A percentile compares a stretch with the other conserved stretches of the same genome.
Conservation (phyloP, 2,113 vertebrate genomes). For the Cettia cetti region DNA sequence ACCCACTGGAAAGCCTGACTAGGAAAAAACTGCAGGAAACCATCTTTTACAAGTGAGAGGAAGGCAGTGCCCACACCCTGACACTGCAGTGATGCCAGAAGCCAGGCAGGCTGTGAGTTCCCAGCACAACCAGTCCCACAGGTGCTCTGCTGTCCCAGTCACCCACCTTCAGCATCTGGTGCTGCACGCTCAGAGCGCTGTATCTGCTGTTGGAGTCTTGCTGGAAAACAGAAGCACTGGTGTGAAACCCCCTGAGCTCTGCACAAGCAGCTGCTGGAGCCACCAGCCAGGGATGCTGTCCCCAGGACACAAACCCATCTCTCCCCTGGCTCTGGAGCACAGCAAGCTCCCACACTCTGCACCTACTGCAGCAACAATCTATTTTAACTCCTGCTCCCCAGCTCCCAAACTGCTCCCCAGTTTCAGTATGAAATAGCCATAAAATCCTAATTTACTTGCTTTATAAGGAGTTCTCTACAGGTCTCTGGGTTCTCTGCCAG, state of each 20-base stretch:
- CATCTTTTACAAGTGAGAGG: background rate
- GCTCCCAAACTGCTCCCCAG: background rate
- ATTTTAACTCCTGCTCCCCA: background rate
- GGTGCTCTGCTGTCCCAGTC: background rate
- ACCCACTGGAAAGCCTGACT: background rate
- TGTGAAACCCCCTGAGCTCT: background rate
- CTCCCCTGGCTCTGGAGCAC: background rate
- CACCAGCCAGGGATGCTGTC: background rate
- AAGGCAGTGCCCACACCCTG: background rate
- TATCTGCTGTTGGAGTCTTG: conserved; percentile 88
- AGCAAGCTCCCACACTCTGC: background rate
- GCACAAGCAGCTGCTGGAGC: fast-evolving
- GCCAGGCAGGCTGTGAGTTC: fast-evolving
- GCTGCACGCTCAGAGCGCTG: conserved; percentile 88
- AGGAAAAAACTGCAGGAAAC: background rate
- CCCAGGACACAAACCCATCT: background rate
- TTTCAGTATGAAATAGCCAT: background rate
- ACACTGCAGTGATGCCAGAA: background rate
- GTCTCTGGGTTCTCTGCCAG: background rate
- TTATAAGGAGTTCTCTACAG: background rate
- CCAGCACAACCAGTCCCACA: fast-evolving
- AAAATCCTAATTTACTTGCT: conserved; percentile 7
- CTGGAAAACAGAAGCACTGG: conserved; percentile 71
- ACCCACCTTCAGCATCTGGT: conserved; percentile 96
- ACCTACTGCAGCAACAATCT: background rate